Base-by-base conservation (phyloP, 2,888 invertebrate genomes). In the Saturnia pavonia region DNA sequence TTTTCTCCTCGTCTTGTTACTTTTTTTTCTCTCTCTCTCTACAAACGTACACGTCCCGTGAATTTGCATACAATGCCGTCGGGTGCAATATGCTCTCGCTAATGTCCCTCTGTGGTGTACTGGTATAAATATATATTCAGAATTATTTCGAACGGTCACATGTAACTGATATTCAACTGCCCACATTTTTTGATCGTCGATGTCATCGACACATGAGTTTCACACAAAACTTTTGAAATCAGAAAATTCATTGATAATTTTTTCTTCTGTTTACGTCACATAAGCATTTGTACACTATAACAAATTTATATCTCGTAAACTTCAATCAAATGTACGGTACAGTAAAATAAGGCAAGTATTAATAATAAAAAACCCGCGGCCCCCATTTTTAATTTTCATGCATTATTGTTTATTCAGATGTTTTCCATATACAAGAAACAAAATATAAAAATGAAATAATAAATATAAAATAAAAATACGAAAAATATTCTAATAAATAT, bases 31-130 rank as follows among this genome's bases (percentile, higher is more conserved):
- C 57, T 60, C 25, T 60, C 57, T 60, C 57, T 60, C 87, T 87
- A 80, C 77, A 89, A 90, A 91, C 89, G 88, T 87, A 92, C 92
- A 93, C 89, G 92, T 90, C 83, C 83, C 76, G 67, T 71, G 72
- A 76, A 92, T 93, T 93, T 90, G 93, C 93, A 93, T 93, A 93
- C 93, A 94, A 94, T 94, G 88, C 86, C 73, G 67, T 71, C 79
- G 85, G 88, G 91, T 90, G 91, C 91, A 90, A 91, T 91, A 91
- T 91, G 91, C 85, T 79, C 79, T 78, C 81, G 87, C 89, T 89
- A 90, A 90, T 88, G 84, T 82, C 77, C 63, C 51, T 27, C 51
- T 40, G 65, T 51, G 70, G 66, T 43, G 63, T 68, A 68, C 48
- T 34, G 43, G 45, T 69, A 51, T 48, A 63, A 68, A 71, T 27